phyloP scores from a whole-genome alignment of 2,888 invertebrate genomes.

The Prosapia bicincta region DNA sequence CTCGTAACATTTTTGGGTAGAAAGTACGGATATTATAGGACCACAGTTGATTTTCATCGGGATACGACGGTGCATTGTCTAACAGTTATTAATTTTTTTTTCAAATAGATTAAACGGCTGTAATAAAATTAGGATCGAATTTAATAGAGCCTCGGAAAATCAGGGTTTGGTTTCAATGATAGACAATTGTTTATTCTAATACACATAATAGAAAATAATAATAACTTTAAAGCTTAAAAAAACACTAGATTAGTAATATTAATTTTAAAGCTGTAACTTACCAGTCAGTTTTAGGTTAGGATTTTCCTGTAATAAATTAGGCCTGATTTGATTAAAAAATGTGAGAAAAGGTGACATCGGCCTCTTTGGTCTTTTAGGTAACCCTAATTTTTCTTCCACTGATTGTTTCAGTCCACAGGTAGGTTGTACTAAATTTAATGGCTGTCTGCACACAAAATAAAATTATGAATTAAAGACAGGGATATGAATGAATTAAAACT shows the following conservation, averaged over 20 bases:
- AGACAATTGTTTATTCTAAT: no score
- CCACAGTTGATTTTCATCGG: no score
- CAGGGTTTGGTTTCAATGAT: no score
- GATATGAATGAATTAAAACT: no score
- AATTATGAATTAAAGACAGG: not conserved
- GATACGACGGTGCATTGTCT: no score
- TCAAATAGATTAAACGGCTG: no score
- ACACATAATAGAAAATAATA: no score
- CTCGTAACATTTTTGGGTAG: no score
- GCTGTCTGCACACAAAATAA: not conserved
- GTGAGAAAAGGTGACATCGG: slow-evolving; percentile 67
- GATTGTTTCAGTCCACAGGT: slow-evolving; percentile 33
- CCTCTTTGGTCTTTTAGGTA: slow-evolving; percentile 68
- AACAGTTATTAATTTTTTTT: no score
- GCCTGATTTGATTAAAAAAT: slow-evolving; percentile 59
- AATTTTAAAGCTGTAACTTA: slow-evolving; percentile 20
- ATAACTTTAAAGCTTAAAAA: not conserved
- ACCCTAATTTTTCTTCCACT: slow-evolving; percentile 50
- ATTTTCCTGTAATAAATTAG: slow-evolving; percentile 55
- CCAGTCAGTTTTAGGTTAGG: slow-evolving; percentile 51
- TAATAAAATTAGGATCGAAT: no score
- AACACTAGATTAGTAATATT: not conserved
- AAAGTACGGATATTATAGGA: no score
- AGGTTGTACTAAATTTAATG: slow-evolving; percentile 18
- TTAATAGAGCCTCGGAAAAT: no score